These are phyloP conservation scores for Copsychus sechellarum DNA, from an alignment of 2,113 vertebrate genomes.

Conservation along the genomic window DNA sequence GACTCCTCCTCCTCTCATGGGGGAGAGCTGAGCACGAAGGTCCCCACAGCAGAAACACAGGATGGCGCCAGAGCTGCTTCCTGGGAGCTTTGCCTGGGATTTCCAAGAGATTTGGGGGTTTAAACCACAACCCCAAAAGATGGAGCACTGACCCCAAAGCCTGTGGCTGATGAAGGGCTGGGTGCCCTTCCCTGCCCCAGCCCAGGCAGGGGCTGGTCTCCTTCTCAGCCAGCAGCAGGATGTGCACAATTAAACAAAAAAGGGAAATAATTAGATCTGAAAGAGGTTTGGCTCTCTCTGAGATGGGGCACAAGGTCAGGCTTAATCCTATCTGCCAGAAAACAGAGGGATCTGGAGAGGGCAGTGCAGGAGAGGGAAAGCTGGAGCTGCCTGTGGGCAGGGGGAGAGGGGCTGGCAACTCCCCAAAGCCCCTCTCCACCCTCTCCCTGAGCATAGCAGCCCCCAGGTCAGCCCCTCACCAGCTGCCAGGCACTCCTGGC, in stretches of 20 bases:
- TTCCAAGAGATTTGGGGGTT: background rate
- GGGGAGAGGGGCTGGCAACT: background rate
- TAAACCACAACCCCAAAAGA: background rate
- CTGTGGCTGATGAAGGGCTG: background rate
- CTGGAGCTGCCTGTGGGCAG: background rate
- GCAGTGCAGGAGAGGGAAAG: fast-evolving
- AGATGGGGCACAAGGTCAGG: background rate
- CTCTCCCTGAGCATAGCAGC: background rate
- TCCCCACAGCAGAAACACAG: background rate
- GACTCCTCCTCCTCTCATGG: background rate
- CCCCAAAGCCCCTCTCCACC: background rate
- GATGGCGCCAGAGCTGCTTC: background rate
- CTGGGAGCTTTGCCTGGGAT: background rate
- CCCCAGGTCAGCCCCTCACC: background rate
- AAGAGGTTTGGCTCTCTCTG: background rate
- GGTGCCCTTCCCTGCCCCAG: fast-evolving
- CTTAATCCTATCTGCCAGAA: conserved; percentile 16
- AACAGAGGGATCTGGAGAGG: background rate
- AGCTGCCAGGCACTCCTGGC: background rate
- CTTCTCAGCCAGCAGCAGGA: conserved; percentile 10
- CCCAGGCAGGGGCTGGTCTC: background rate
- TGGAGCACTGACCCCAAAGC: background rate
- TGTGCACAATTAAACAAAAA: conserved; percentile 34
- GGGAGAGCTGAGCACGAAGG: background rate
- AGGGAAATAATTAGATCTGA: conserved; percentile 14